A percentile compares a stretch with the other conserved stretches of the same genome.
These are phyloP conservation scores for Chiloscyllium punctatum DNA, from an alignment of 2,797 vertebrate species.

Conservation along the genomic window DNA sequence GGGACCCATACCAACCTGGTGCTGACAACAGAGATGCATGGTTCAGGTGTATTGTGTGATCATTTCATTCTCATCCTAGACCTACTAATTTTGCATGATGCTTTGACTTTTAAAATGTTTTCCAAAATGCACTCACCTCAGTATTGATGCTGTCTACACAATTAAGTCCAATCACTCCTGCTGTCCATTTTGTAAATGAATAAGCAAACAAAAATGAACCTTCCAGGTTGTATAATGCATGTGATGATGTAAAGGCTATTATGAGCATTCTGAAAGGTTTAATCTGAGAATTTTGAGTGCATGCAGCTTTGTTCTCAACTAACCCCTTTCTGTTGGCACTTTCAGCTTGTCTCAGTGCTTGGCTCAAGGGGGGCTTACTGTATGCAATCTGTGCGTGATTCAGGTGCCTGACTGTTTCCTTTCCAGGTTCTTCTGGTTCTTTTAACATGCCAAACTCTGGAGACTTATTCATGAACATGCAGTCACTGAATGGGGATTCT, in stretches of 20 bases:
- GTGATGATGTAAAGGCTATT: slow-evolving; percentile 5
- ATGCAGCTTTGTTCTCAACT: slow-evolving; percentile 9
- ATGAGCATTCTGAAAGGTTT: neutral
- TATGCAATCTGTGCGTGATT: slow-evolving; percentile 42
- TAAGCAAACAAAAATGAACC: neutral
- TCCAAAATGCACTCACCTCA: neutral
- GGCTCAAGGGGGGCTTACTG: slow-evolving; percentile 25
- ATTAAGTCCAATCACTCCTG: neutral
- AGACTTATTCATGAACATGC: slow-evolving; percentile 65
- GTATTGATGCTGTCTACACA: neutral
- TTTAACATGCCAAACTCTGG: slow-evolving; percentile 68
- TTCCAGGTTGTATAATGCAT: neutral
- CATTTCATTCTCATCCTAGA: neutral
- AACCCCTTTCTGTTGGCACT: slow-evolving; percentile 12
- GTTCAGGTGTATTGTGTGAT: neutral
- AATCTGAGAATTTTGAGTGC: slow-evolving; percentile 13
- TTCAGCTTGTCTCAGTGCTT: slow-evolving; percentile 15
- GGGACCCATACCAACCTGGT: neutral
- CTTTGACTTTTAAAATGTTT: neutral
- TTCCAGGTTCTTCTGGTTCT: slow-evolving; percentile 68
- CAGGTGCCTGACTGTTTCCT: slow-evolving; percentile 55
- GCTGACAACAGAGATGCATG: neutral
- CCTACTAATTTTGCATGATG: slow-evolving; percentile 33
- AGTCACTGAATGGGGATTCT: slow-evolving; percentile 66
- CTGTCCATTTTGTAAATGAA: neutral